A percentile compares a stretch with the other conserved stretches of the same genome.
Conservation (phyloP, 2,113 vertebrate genomes). For the Indicator indicator region DNA sequence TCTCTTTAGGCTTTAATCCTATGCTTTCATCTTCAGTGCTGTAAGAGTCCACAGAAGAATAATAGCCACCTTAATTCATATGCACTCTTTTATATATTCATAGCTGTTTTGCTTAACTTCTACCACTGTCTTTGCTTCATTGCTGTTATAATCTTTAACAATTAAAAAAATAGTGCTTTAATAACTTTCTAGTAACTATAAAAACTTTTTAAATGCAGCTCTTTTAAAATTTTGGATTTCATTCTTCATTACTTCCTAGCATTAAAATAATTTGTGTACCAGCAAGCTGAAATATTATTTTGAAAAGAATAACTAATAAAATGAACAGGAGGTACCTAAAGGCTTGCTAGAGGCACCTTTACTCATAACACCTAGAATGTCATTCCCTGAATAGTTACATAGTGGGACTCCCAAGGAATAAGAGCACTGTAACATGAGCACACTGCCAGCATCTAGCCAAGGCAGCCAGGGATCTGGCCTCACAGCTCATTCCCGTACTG, state of each 20-base stretch:
- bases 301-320: neutral
- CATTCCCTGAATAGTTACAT: neutral
- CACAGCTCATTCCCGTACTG: neutral
- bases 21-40: neutral
- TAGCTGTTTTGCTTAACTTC: neutral
- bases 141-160: too few relatives aligned
- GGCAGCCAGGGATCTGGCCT: neutral
- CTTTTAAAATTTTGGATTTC: neutral
- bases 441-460: neutral
- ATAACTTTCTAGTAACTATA: neutral
- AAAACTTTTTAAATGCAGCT: neutral
- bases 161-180: neutral
- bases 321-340: neutral
- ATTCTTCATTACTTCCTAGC: neutral
- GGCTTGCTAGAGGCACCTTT: neutral
- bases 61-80: neutral
- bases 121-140: neutral
- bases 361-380: neutral
- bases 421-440: neutral
- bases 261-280: neutral
- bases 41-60: neutral
- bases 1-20: constrained; percentile 3
- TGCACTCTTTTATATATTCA: neutral
- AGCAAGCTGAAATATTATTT: neutral
- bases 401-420: neutral